These are phyloP conservation scores for Episyrphus balteatus DNA, from an alignment of 1,140 invertebrate species.

Conservation along the genomic window DNA sequence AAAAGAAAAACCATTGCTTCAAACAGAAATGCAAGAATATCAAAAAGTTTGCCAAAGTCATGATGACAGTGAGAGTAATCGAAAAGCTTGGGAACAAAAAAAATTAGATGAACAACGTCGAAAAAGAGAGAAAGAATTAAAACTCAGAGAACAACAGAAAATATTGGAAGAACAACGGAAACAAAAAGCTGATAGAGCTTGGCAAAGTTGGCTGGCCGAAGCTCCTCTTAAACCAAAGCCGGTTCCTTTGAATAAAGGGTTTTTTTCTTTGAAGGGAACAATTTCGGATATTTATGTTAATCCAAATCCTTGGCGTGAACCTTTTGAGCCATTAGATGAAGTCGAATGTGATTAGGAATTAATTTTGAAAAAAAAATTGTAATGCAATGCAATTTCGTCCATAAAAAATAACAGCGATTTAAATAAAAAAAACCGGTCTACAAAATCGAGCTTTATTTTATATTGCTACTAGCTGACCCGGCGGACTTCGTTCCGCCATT, in stretches of 20 bases:
- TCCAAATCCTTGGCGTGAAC: slow-evolving; percentile 10
- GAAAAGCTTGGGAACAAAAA: slow-evolving; percentile 2
- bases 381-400: too few species aligned
- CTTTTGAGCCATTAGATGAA: too few species aligned
- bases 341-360: too few species aligned
- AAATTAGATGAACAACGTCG: neutral
- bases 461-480: too few species aligned
- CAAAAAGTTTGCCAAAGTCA: neutral
- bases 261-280: slow-evolving; percentile 11
- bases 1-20: neutral
- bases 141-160: neutral
- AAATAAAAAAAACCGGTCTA: too few species aligned
- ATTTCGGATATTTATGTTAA: slow-evolving; percentile 12
- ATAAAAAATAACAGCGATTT: too few species aligned
- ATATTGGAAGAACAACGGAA: neutral
- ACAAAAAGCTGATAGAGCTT: neutral
- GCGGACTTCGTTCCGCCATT: too few species aligned
- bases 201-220: slow-evolving; percentile 9
- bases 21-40: neutral
- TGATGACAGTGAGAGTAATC: neutral
- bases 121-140: neutral
- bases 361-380: too few species aligned
- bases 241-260: slow-evolving; percentile 12
- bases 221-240: slow-evolving; percentile 11
- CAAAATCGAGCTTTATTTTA: too few species aligned